Evolutionary conservation across 2,113 vertebrate genomes (phyloP).

Genomic region (Pristiophorus japonicus): DNA sequence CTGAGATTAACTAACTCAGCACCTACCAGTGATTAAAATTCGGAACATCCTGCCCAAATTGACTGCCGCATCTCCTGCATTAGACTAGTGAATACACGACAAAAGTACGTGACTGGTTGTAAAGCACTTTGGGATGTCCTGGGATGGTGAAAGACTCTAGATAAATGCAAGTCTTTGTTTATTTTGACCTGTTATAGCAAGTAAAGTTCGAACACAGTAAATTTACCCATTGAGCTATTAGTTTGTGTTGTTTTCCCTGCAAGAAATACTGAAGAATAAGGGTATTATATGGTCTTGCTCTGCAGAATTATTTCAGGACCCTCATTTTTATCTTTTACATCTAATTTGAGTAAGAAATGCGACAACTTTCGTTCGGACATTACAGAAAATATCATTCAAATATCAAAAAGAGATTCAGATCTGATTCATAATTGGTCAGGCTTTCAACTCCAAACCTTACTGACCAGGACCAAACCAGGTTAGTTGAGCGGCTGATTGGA

Average conservation of each 20-base stretch:
- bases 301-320: neutral
- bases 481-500: neutral
- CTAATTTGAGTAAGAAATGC: neutral
- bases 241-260: neutral
- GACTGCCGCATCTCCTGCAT: neutral
- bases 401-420: neutral
- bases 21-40: neutral
- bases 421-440: neutral
- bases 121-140: neutral
- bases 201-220: neutral
- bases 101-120: neutral
- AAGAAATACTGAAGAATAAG: neutral
- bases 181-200: neutral
- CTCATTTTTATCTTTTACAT: neutral
- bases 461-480: neutral
- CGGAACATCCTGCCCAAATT: neutral
- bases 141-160: too few relatives aligned
- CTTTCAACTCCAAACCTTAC: neutral
- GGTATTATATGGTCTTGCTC: neutral
- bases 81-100: neutral
- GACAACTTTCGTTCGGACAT: neutral
- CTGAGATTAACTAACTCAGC: neutral
- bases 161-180: neutral
- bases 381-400: neutral
- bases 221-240: neutral